phyloP scores from a whole-genome alignment of 2,888 invertebrate species.

The Trissoscelio sp. region DNA sequence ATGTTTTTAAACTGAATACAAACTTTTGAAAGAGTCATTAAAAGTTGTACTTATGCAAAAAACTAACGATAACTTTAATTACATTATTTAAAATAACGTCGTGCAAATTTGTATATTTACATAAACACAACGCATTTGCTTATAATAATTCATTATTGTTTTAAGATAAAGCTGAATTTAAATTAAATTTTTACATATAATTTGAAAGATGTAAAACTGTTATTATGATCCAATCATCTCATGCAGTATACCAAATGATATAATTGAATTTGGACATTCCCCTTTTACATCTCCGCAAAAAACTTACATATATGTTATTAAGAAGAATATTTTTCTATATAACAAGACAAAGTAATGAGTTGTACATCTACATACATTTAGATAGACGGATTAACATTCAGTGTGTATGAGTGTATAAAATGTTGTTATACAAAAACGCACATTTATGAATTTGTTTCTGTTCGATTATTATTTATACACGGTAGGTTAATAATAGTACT shows the following conservation, averaged over 20 bases:
- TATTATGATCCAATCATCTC: constrained; percentile 26
- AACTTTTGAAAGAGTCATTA: constrained; percentile 34
- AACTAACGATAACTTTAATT: constrained; percentile 34
- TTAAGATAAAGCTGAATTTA: constrained; percentile 33
- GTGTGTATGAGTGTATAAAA: constrained; percentile 58
- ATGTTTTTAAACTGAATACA: constrained; percentile 43
- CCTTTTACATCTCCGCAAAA: constrained; percentile 36
- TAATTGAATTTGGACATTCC: constrained; percentile 26
- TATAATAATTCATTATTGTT: constrained; percentile 60
- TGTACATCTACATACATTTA: constrained; percentile 44
- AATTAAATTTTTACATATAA: constrained; percentile 34
- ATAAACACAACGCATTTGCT: constrained; percentile 60
- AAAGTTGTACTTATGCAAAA: constrained; percentile 20
- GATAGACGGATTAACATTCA: constrained; percentile 35
- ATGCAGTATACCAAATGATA: constrained; percentile 8
- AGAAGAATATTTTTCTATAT: constrained; percentile 60
- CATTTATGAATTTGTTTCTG: constrained; percentile 55
- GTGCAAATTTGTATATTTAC: constrained; percentile 27
- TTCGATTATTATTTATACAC: constrained; percentile 72
- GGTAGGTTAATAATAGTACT: constrained; percentile 80
- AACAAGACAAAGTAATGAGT: constrained; percentile 48
- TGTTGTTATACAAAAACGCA: constrained; percentile 46
- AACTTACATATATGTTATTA: constrained; percentile 45
- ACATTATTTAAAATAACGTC: constrained; percentile 8
- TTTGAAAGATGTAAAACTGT: constrained; percentile 16